A percentile compares a stretch with the other conserved stretches of the same genome.
Evolutionary conservation across 2,888 invertebrate species (phyloP).

Genomic region (Aphodius granarius): DNA sequence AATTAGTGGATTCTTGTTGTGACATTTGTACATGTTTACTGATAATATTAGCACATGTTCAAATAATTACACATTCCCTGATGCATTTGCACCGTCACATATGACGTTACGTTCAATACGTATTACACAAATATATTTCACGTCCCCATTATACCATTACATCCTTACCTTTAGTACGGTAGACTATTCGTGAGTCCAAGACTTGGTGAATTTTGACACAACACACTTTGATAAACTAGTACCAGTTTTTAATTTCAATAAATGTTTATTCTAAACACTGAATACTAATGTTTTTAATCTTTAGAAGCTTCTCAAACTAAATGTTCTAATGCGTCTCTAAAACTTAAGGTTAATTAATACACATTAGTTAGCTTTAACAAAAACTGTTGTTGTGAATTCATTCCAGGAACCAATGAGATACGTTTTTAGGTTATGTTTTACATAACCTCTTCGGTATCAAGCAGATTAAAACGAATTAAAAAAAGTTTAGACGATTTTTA

Average conservation of each 20-base stretch:
- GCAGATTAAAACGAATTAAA: not conserved
- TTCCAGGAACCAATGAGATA: not conserved
- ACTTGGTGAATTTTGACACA: not conserved
- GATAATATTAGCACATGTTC: not conserved
- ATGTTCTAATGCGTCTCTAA: not conserved
- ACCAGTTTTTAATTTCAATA: not conserved
- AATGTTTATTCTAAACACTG: not conserved
- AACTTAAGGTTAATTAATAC: not conserved
- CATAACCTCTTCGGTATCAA: not conserved
- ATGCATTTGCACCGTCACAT: not conserved
- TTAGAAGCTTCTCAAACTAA: not conserved
- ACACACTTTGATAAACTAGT: not conserved
- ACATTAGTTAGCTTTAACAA: not conserved
- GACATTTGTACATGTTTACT: not conserved
- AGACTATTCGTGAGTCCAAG: not conserved
- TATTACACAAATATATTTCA: too few species aligned
- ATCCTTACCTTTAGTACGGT: not conserved
- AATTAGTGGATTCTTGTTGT: not conserved
- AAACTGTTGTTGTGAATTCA: not conserved
- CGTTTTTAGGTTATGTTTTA: not conserved
- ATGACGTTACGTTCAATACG: too few species aligned
- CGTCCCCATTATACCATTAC: too few species aligned
- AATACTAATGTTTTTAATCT: not conserved
- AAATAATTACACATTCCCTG: not conserved
- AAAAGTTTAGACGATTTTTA: not conserved